These are phyloP conservation scores for Poecilobothrus nobilitatus DNA, from an alignment of 2,888 invertebrate genomes.

Conservation along the genomic window DNA sequence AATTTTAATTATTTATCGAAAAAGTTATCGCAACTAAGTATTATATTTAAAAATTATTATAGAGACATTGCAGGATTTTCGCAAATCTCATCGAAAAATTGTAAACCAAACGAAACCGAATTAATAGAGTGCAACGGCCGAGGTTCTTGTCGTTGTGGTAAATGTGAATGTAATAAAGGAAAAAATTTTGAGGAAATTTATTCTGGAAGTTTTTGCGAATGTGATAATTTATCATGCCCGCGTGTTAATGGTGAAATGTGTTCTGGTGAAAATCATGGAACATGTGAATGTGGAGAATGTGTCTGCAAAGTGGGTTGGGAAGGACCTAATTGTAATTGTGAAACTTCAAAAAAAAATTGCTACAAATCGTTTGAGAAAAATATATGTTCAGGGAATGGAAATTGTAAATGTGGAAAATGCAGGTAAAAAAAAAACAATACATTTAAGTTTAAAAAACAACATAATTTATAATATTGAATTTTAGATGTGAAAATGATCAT, in stretches of 20 bases:
- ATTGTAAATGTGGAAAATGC: conserved; percentile 80
- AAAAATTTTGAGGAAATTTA: conserved; percentile 54
- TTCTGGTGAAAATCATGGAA: conserved; percentile 66
- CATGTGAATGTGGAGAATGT: conserved; percentile 77
- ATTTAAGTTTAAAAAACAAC: neutral
- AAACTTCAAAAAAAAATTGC: conserved; percentile 60
- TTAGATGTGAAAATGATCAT: conserved; percentile 52
- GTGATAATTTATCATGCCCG: conserved; percentile 87
- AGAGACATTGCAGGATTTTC: too few species aligned
- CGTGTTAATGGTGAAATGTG: conserved; percentile 65
- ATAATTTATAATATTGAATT: neutral
- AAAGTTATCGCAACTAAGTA: too few species aligned
- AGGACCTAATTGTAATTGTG: conserved; percentile 71
- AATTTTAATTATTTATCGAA: too few species aligned
- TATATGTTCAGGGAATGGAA: conserved; percentile 68
- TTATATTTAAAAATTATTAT: too few species aligned
- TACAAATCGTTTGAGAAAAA: conserved; percentile 52
- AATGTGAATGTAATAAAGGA: conserved; percentile 56
- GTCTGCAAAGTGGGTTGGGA: conserved; percentile 64
- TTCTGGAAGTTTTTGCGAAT: conserved; percentile 72
- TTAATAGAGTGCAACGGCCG: conserved; percentile 57
- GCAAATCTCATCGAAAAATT: too few species aligned
- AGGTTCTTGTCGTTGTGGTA: conserved; percentile 66
- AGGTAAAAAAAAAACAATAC: conserved; percentile 30
- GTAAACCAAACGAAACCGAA: conserved; percentile 45